Conservation (phyloP, 2,797 vertebrate species). For the Ataeniobius toweri region DNA sequence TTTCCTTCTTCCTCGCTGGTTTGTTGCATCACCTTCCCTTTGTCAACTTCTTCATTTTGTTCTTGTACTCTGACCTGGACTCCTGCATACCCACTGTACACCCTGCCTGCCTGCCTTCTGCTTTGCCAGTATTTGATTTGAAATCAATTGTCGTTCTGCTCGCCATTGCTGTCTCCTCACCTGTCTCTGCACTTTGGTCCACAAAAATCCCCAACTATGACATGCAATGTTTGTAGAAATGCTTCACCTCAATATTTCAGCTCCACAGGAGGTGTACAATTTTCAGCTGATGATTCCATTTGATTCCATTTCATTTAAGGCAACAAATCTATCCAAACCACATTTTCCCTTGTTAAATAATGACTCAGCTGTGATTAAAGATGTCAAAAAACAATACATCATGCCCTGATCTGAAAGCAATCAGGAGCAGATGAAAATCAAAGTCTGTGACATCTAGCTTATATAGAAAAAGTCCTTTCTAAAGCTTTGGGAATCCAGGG, state of each 20-base stretch:
- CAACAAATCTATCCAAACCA: background rate
- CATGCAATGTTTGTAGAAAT: background rate
- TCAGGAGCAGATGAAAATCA: background rate
- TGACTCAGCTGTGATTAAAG: background rate
- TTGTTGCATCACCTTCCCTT: too few species aligned
- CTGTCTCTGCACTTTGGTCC: too few species aligned
- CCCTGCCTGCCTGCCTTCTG: too few species aligned
- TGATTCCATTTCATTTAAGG: background rate
- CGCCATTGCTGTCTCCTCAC: too few species aligned
- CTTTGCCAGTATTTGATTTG: too few species aligned
- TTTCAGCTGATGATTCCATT: background rate
- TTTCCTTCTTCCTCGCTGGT: too few species aligned
- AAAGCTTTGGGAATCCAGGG: background rate
- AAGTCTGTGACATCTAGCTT: background rate
- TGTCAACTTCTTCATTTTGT: too few species aligned
- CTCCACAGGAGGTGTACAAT: slow-evolving; percentile 10
- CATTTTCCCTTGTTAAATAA: background rate
- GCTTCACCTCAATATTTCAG: slow-evolving; percentile 18
- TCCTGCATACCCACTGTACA: too few species aligned
- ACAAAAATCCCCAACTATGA: too few species aligned
- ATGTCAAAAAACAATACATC: background rate
- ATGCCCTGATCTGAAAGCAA: background rate
- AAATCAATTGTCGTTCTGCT: too few species aligned
- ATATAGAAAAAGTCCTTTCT: background rate
- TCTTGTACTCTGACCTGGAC: too few species aligned